Percentiles rank a stretch among this genome's conserved stretches.
phyloP scores from a whole-genome alignment of 2,797 vertebrate genomes.

The Phrynocephalus guinanensis region DNA sequence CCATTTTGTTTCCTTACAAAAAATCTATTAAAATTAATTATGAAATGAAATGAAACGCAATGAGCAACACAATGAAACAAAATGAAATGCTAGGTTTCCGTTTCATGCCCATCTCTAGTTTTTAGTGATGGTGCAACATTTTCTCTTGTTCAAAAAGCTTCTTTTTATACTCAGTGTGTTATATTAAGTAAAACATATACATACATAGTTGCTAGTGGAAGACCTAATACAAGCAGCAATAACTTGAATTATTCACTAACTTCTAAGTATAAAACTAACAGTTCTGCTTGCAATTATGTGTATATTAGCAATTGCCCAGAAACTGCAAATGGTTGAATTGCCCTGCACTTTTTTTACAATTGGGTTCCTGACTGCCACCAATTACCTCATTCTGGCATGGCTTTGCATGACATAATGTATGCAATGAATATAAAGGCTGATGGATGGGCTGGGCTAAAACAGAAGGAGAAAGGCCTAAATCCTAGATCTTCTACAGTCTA shows the following conservation, averaged over 20 bases:
- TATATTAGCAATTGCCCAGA: not conserved
- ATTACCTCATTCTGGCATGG: not conserved
- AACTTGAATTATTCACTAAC: constrained; percentile 15
- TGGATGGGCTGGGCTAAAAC: constrained; percentile 11
- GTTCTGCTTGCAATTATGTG: not conserved
- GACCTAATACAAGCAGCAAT: not conserved
- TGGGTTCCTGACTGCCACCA: not conserved
- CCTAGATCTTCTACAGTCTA: not conserved
- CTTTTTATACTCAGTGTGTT: not conserved
- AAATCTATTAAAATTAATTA: no score
- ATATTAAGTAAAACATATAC: constrained; percentile 6
- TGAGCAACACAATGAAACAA: no score
- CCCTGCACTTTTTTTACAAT: not conserved
- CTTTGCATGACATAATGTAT: not conserved
- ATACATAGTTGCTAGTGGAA: constrained; percentile 3
- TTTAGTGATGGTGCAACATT: no score
- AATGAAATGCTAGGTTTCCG: no score
- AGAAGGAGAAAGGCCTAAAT: constrained; percentile 10
- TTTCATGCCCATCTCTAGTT: no score
- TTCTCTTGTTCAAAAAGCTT: not conserved
- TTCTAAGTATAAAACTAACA: constrained; percentile 6
- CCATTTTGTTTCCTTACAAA: no score
- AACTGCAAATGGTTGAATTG: constrained; percentile 6
- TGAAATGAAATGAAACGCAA: no score
- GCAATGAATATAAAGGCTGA: constrained; percentile 10